A percentile compares a stretch with the other conserved stretches of the same genome.
Evolutionary conservation across 2,888 invertebrate genomes (phyloP).

Genomic region (Eulithis testata): DNA sequence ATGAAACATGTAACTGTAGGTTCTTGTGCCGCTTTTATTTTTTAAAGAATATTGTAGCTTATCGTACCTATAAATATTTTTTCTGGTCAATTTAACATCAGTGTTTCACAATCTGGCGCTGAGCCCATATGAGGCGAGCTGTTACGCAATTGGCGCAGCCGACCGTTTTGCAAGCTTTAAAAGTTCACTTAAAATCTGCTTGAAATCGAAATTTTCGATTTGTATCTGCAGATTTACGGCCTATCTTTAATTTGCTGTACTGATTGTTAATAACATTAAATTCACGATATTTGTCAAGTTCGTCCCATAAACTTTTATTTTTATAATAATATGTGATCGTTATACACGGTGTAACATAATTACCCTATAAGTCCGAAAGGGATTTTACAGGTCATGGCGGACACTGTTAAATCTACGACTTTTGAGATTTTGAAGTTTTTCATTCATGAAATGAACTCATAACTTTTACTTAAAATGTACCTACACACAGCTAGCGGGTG

Average conservation of each 20-base stretch:
- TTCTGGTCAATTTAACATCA: conserved; percentile 58
- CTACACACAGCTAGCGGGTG: too few relatives aligned
- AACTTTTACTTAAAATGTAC: too few relatives aligned
- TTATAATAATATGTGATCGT: conserved; percentile 1
- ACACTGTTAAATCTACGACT: too few relatives aligned
- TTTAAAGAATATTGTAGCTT: conserved; percentile 37
- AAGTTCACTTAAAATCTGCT: conserved; percentile 38
- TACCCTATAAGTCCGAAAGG: too few relatives aligned
- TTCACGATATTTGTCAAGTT: conserved; percentile 13
- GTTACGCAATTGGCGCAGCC: conserved; percentile 52
- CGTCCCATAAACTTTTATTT: not conserved
- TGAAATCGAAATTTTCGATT: conserved; percentile 40
- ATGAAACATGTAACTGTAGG: too few relatives aligned
- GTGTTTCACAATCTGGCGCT: conserved; percentile 57
- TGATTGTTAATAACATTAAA: conserved; percentile 21
- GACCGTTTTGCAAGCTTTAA: conserved; percentile 45
- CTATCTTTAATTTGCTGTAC: conserved; percentile 32
- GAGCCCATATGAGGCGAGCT: conserved; percentile 48
- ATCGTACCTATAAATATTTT: conserved; percentile 48
- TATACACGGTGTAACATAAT: too few relatives aligned
- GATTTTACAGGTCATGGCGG: too few relatives aligned
- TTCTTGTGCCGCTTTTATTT: too few relatives aligned
- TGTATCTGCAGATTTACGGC: conserved; percentile 37
- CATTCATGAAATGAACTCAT: too few relatives aligned
- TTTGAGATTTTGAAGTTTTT: too few relatives aligned